Evolutionary conservation across 2,797 vertebrate species (phyloP), one percentile per base, ranked within the genome.

Genomic region (Cynodonichthys magdalenae): DNA sequence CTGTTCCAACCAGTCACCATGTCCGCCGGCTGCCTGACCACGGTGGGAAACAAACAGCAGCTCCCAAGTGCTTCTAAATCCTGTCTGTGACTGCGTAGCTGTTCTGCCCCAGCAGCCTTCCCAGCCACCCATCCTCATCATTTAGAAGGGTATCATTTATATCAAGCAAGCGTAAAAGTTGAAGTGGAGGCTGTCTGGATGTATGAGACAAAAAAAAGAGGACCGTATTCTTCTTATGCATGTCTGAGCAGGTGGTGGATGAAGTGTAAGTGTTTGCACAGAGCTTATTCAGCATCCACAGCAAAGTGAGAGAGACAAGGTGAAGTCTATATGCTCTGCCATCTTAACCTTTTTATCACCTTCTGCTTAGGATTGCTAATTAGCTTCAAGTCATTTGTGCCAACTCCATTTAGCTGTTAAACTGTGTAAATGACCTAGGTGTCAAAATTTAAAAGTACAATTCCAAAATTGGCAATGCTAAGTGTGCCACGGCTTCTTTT

Each of bases 1-100:
- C 77, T 68, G 79, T 77, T 81, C 79, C 81, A 83, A 68, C 78
- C 75, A 73, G 79, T 74, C 75, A 58, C 84, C 52, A 2, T 75
- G 86, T 77, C 80, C 78, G 70, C 81, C 82, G 77, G 83, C 82
- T 79, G 81, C 82, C 66, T 15, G 65, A 39, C 68, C 68, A 39
- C 15, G 63, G 58, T 83, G 85, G 73, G 87, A 84, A 87, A 80
- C 58, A 80, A 82, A 80, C 79, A 67, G 59, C 62, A 56, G 69
- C 60, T 70, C 64, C 50, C 51, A 46, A 86, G 69, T 65, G 74
- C 65, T 56, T 71, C 76, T 53, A 57, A 74, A 73, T 71, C 8
- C 51, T 14, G 15, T 6, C 73, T 66, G 45, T 18, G 39, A 59
- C 66, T 63, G 70, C 36, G 0, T 15, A 50, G 42, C 54, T 57